Conservation (phyloP, 2,797 vertebrate genomes). For the Menidia menidia region DNA sequence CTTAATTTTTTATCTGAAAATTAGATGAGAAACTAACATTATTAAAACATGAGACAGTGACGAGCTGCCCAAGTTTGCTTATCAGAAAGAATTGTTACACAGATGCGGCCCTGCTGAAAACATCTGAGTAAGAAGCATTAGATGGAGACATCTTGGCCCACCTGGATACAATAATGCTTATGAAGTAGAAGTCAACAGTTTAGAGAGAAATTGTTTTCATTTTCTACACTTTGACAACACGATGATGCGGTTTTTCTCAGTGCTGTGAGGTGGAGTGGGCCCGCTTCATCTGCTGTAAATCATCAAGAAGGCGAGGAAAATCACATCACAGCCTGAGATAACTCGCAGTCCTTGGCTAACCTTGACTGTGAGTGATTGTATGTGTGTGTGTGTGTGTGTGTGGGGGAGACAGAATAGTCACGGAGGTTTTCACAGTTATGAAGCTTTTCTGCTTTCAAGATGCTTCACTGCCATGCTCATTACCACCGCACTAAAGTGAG, state of each 20-base stretch:
- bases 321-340: conserved; percentile 58
- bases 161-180: conserved; percentile 38
- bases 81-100: not conserved
- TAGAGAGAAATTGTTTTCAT: conserved; percentile 60
- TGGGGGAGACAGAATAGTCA: conserved; percentile 9
- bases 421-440: conserved; percentile 4
- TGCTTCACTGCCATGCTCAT: conserved; percentile 6
- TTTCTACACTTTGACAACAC: conserved; percentile 29
- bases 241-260: conserved; percentile 56
- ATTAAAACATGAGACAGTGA: not conserved
- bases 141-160: conserved; percentile 28
- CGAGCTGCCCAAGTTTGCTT: too few relatives aligned
- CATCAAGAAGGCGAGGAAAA: conserved; percentile 58
- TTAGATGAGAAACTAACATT: not conserved
- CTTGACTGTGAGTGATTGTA: conserved; percentile 38
- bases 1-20: not conserved
- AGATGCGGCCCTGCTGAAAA: conserved; percentile 13
- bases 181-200: conserved; percentile 44
- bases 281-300: conserved; percentile 66
- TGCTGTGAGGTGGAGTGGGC: conserved; percentile 17
- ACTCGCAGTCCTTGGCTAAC: conserved; percentile 61
- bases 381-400: conserved; percentile 3
- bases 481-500: not conserved
- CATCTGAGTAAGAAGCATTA: conserved; percentile 31
- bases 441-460: conserved; percentile 17